Evolutionary conservation across 1,140 invertebrate genomes (phyloP).

Genomic region (Probaryconus sp.): DNA sequence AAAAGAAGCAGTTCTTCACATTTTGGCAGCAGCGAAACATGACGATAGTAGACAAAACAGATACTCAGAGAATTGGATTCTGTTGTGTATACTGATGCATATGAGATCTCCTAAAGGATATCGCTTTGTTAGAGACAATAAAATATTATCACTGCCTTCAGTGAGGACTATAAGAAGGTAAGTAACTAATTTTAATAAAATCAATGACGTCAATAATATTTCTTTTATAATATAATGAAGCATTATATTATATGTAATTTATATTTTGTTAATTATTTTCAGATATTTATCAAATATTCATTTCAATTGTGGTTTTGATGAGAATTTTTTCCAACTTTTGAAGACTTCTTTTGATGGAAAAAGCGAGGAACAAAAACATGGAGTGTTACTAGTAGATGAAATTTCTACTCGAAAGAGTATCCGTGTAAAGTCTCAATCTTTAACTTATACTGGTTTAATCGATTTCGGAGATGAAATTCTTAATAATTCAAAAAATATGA

Average conservation of each 20-base stretch:
- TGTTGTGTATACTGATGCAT: constrained; percentile 21
- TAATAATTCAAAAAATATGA: no score
- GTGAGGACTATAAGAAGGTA: constrained; percentile 16
- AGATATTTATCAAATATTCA: constrained; percentile 38
- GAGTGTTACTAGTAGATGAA: constrained; percentile 51
- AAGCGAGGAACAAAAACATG: constrained; percentile 27
- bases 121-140: constrained; percentile 7
- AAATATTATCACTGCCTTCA: constrained; percentile 21
- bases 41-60: not conserved
- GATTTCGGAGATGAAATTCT: constrained; percentile 48
- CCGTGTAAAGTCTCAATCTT: constrained; percentile 18
- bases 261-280: no score
- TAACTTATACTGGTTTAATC: constrained; percentile 38
- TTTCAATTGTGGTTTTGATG: constrained; percentile 39
- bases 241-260: no score
- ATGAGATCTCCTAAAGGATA: constrained; percentile 18
- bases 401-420: constrained; percentile 48
- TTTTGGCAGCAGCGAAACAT: constrained; percentile 2
- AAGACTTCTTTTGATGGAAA: constrained; percentile 12
- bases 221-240: no score
- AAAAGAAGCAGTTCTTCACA: constrained; percentile 8
- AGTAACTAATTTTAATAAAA: no score
- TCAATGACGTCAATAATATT: no score
- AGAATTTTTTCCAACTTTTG: constrained; percentile 36
- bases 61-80: constrained; percentile 22